Evolutionary conservation across 1,140 invertebrate species (phyloP), one percentile per base, ranked within the genome.

Genomic region (Drosophila setifemur): DNA sequence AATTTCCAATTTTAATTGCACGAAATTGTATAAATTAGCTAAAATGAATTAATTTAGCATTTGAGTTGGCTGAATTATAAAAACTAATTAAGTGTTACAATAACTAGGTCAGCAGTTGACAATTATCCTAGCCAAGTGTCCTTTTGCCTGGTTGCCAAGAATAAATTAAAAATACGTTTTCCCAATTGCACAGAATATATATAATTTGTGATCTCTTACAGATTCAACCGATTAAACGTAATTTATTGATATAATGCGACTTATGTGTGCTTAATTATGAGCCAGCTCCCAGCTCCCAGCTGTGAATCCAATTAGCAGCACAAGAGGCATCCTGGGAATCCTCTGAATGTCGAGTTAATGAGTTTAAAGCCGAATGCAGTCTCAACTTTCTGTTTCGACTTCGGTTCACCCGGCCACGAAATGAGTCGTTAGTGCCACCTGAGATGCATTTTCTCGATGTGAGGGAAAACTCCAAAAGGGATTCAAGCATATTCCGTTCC

Each of bases 361-460:
- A 61, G 57, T 53, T 61, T 61, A 61, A 61, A 58, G 50, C 57
- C 57, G 57, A 37, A 61, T 61, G 21, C n/a, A 16, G 53, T 52
- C 57, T 25, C 52, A 61, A 57, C 57, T 61, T 57, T 61, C 37
- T 23, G 37, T 26, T 19, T 25, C 37, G 25, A 7, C 23, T 16
- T 25, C 4, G 21, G 57, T 53, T 66, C 49, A 31, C 61, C 26
- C 19, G 19, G 43, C 42, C 48, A 40, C 26, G 29, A 45, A 66
- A 23, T 64, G 57, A 31, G 14, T 40, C 12, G 23, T 21, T 26
- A 44, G 26, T 26, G 12, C 8, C 11, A 44, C n/a, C n/a, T 44
- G 21, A 23, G 21, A 18, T 66, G 61, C 61, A 66, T 40, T 66
- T 21, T 19, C 16, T 28, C 9, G n/a, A 18, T n/a, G 1, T 9